Percentiles rank a stretch among this genome's conserved stretches.
Evolutionary conservation across 2,888 invertebrate species (phyloP).

Genomic region (Antheraea assamensis): DNA sequence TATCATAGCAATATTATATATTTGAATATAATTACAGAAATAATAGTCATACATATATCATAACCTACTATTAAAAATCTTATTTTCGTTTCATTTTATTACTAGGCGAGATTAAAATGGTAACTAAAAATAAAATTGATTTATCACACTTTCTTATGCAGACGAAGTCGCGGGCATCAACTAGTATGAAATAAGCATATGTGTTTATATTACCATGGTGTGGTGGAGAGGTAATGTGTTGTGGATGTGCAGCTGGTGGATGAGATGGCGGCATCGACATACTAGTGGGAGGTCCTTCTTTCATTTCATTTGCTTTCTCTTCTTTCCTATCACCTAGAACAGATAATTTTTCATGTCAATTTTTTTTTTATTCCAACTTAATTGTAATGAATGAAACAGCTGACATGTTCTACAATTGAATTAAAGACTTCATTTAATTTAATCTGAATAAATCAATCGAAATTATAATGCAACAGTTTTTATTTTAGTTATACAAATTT

Average conservation of each 20-base stretch:
- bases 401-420: too few relatives aligned
- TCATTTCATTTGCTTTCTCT: constrained; percentile 50
- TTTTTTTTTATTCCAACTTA: not conserved
- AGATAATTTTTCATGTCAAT: not conserved
- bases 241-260: constrained; percentile 34
- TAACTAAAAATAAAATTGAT: too few relatives aligned
- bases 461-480: too few relatives aligned
- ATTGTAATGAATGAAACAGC: not conserved
- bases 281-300: constrained; percentile 37
- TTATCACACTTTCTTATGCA: too few relatives aligned
- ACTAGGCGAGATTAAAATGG: too few relatives aligned
- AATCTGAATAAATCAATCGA: too few relatives aligned
- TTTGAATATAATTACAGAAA: too few relatives aligned
- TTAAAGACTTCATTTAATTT: too few relatives aligned
- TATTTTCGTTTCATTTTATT: not conserved
- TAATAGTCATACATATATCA: not conserved
- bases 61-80: not conserved
- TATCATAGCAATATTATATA: not conserved
- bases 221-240: constrained; percentile 64
- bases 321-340: constrained; percentile 52
- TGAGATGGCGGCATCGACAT: constrained; percentile 20
- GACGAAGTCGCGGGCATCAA: too few relatives aligned
- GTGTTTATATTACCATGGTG: constrained; percentile 56
- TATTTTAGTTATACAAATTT: too few relatives aligned
- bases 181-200: not conserved